Evolutionary conservation across 2,888 invertebrate species (phyloP).

Genomic region (Dione juno): DNA sequence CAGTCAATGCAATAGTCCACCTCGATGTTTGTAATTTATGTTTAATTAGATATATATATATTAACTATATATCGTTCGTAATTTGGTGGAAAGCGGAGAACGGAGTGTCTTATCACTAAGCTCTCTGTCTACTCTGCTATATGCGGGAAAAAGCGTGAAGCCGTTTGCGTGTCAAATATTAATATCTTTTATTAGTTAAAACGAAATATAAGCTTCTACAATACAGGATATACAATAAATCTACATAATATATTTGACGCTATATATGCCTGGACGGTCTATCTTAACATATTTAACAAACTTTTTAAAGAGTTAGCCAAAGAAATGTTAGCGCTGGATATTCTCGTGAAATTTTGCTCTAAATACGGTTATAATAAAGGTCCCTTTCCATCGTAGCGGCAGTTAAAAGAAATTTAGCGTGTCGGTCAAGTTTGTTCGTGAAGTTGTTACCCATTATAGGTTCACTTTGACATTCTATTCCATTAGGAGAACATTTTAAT

Average conservation of each 20-base stretch:
- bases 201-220: neutral
- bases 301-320: conserved; percentile 13
- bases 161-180: too few relatives aligned
- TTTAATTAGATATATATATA: too few relatives aligned
- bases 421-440: conserved; percentile 30
- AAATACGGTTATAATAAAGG: neutral
- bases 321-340: neutral
- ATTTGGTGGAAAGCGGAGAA: too few relatives aligned
- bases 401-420: conserved; percentile 20
- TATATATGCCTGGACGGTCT: neutral
- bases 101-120: too few relatives aligned
- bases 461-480: conserved; percentile 31
- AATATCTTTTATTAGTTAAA: neutral
- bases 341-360: neutral
- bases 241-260: neutral
- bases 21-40: too few relatives aligned
- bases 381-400: neutral
- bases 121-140: too few relatives aligned
- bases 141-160: too few relatives aligned
- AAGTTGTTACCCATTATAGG: conserved; percentile 30
- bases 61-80: too few relatives aligned
- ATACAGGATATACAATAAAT: neutral
- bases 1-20: too few relatives aligned
- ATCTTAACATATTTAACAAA: conserved; percentile 21
- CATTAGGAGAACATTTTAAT: conserved; percentile 26